Evolutionary conservation across 1,140 invertebrate species (phyloP).

Genomic region (Lutraria rhynchaena): DNA sequence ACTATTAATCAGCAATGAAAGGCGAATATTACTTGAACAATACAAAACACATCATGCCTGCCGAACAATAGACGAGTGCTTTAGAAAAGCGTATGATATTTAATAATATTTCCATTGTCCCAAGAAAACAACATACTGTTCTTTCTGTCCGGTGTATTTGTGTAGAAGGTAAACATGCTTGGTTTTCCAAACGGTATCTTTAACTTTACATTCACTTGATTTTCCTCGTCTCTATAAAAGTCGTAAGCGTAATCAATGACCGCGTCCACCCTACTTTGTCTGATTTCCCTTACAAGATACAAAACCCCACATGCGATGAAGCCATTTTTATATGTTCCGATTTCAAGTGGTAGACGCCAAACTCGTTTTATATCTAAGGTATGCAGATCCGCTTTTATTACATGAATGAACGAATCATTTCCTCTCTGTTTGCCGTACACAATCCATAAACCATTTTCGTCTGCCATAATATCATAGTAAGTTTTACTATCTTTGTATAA

Average conservation of each 20-base stretch:
- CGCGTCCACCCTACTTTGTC: background rate
- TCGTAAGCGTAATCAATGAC: constrained; percentile 38
- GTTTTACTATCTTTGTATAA: constrained; percentile 44
- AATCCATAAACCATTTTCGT: constrained; percentile 57
- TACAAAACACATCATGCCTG: too few relatives aligned
- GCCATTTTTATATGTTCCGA: constrained; percentile 36
- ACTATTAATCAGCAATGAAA: too few relatives aligned
- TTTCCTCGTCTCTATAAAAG: constrained; percentile 25
- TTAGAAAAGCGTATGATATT: constrained; percentile 50
- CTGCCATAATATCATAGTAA: constrained; percentile 49
- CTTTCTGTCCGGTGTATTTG: constrained; percentile 24
- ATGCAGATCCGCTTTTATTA: constrained; percentile 34
- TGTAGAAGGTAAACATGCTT: constrained; percentile 44
- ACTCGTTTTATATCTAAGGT: constrained; percentile 28
- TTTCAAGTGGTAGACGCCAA: constrained; percentile 34
- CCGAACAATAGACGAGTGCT: too few relatives aligned
- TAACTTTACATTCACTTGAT: constrained; percentile 13
- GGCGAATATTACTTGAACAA: too few relatives aligned
- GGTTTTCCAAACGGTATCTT: constrained; percentile 33
- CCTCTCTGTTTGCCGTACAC: constrained; percentile 23
- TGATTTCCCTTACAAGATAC: constrained; percentile 33
- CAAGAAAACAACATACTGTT: constrained; percentile 32
- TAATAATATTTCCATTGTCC: constrained; percentile 54
- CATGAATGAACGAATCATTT: constrained; percentile 26
- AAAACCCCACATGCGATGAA: constrained; percentile 54